Base-by-base conservation (phyloP, 2,888 invertebrate genomes). In the Agrotis segetum region DNA sequence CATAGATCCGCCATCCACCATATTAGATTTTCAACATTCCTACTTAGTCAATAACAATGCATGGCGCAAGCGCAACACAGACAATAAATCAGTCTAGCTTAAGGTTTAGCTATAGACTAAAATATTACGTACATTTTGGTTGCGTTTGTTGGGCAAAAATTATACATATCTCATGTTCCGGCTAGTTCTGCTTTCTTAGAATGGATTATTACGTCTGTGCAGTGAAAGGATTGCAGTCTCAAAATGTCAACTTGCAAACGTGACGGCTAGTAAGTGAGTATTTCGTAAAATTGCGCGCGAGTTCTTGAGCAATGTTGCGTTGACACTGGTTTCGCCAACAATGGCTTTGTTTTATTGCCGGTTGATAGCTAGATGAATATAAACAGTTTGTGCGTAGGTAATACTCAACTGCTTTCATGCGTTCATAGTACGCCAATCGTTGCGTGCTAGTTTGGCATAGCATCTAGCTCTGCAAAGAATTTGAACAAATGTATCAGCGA, bases 281-380 rank as follows among this genome's bases (percentile, higher is more conserved):
- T 96, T 94, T 95, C 94, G 95, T 91, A 95, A 95, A 95, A 93
- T 84, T 88, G 85, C 86, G 89, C 91, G 91, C 92, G 89, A 91
- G 88, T 75, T 67, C 76, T 94, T 93, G 85, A 79, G 93, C 89
- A 94, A 94, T 83, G 49, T 68, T 76, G 77, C 83, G 79, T 86
- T 89, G 92, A 91, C 91, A 91, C 88, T 82, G 87, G 88, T 92
- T 92, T 91, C 90, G 83, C 85, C 88, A 90, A 92, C 90, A 91
- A 89, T 87, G 87, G 85, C 91, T 90, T 91, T 92, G 91, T 91
- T 89, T 90, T 87, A 89, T 74, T 71, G 83, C 67, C 77, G 65
- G 68, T 79, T 83, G 77, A 82, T 80, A 81, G 71, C 77, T 71
- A 71, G 67, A 61, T 75, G 75, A 84, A 80, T 85, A 72, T 72